Evolutionary conservation across 2,113 vertebrate genomes (phyloP), one percentile per base, ranked within the genome.

Genomic region (Hippolais icterina): DNA sequence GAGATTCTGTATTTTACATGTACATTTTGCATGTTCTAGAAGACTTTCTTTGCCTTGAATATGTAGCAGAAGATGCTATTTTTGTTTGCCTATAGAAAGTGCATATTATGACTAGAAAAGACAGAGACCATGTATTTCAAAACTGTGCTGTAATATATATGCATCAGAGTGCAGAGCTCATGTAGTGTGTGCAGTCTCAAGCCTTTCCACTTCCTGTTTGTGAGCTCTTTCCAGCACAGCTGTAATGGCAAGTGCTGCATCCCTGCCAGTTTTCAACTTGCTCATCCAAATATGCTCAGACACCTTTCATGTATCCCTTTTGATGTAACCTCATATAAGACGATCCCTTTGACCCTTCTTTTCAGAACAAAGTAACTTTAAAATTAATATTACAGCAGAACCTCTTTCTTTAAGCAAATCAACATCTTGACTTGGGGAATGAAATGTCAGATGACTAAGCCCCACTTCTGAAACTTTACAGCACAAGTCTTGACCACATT

Each of bases 1-100:
- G 7, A 5, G 6, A 41, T 44, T 79, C 20, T 12, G 29, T 85
- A 37, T 33, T 64, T 28, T 47, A 24, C 0, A 0, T 25, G 11
- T 54, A 50, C 1, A 7, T 21, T 63, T 69, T 35, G 12, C 21
- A 28, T 27, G 22, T 33, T 92, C 20, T 52, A 56, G 17, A 33
- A 76, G 41, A 37, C 4, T 72, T 72, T 82, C 25, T 75, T 23
- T 74, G 7, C 15, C 17, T 79, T 24, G 15, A 63, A 44, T 71
- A 28, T 11, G 10, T 59, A 75, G 21, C 7, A 3, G 24, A 68
- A 6, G 16, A 35, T 65, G 19, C 31, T 83, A 15, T 3, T 1
- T 35, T 12, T 9, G 1, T 82, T 84, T 87, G 11, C 28, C 5
- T 74, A 27, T n/a, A 57, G 28, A 39, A 87, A 75, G 31, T 42